Evolutionary conservation across 2,888 invertebrate genomes (phyloP), one percentile per base, ranked within the genome.

Genomic region (Athalia cordata): DNA sequence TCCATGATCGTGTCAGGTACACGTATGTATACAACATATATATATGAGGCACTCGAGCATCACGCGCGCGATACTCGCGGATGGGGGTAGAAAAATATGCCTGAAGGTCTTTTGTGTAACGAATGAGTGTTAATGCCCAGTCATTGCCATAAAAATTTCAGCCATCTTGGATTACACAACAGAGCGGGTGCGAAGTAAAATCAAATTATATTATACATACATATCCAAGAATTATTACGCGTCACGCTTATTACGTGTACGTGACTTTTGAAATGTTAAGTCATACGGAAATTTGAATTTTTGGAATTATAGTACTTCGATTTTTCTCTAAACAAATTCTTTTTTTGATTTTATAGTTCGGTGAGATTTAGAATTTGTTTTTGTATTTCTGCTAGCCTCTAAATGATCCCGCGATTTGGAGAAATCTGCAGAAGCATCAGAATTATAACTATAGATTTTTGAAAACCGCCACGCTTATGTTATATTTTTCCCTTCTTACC

Each of bases 161-260:
- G 72, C 72, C 72, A 72, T 72, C 72, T 72, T 72, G 72, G 15
- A 72, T 72, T 59, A 13, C 29, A 59, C 72, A 11, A 45, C 43
- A n/a, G 8, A 6, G 55, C 50, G 6, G 13, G 52, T 67, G 29
- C 50, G 29, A 15, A 67, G 52, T 15, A 15, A 29, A 68, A 52
- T 15, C 9, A 68, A 29, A 43, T 5, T 7, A 43, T 9, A 64
- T 43, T 43, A 29, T 29, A 52, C 11, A 4, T 43, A 29, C 11
- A 52, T 6, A 4, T 29, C 29, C 0, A 55, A 68, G 5, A 3
- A 29, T 68, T 13, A 43, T 43, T 15, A 59, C 13, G 13, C 8
- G n/a, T 59, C 13, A 59, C 59, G n/a, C 59, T 29, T 29, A 29
- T 29, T 29, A 29, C 29, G 29, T 29, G 29, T 29, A 29, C 29